phyloP scores from a whole-genome alignment of 2,797 vertebrate genomes.

The Pristis pectinata region DNA sequence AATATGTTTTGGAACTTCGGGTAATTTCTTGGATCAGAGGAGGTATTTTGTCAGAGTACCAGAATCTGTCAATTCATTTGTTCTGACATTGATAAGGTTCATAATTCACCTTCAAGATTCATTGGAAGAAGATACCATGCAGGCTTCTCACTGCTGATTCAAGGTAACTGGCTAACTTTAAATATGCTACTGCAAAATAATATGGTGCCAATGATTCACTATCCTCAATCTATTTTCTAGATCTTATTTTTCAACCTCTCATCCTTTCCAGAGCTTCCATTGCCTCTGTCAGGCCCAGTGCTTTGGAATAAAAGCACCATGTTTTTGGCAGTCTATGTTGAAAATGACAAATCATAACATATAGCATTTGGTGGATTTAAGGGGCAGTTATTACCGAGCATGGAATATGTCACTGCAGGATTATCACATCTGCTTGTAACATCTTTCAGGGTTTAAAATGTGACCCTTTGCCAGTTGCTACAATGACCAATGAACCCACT shows the following conservation, averaged over 20 bases:
- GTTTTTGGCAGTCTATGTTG: background rate
- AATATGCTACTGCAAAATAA: background rate
- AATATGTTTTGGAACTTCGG: too few species aligned
- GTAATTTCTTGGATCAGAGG: too few species aligned
- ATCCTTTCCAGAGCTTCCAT: background rate
- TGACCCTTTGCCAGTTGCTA: background rate
- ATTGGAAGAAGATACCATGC: background rate
- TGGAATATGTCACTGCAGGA: background rate
- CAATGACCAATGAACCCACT: background rate
- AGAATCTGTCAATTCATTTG: background rate
- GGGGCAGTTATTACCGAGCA: background rate
- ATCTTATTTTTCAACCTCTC: background rate
- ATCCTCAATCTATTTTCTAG: background rate
- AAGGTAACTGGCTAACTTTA: background rate
- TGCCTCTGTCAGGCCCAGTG: too few species aligned
- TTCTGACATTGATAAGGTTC: background rate
- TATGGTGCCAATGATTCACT: background rate
- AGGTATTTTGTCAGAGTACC: background rate
- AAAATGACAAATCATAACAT: slow-evolving; percentile 8
- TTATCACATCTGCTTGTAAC: background rate
- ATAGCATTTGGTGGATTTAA: background rate
- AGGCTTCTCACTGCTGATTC: background rate
- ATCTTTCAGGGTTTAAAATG: background rate
- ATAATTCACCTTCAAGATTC: background rate
- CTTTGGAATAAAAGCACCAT: background rate